Conservation (phyloP, 2,888 invertebrate species). For the Epirrhoe tristata region DNA sequence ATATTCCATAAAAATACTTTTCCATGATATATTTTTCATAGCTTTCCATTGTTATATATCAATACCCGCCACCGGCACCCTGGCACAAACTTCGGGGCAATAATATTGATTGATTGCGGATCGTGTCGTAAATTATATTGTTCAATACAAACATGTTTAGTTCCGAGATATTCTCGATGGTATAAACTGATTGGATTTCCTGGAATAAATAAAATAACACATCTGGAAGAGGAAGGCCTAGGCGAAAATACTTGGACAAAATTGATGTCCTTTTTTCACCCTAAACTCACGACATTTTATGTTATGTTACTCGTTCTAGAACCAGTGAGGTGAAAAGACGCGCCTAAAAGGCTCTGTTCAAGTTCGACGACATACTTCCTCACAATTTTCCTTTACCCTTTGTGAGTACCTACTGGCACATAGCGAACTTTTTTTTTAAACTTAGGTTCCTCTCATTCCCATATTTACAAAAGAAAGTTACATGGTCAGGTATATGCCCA, state of each 20-base stretch:
- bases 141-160: constrained; percentile 23
- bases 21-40: constrained; percentile 19
- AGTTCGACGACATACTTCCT: too few relatives aligned
- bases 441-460: not conserved
- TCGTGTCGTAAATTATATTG: constrained; percentile 35
- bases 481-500: constrained; percentile 38
- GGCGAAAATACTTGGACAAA: not conserved
- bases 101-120: constrained; percentile 43
- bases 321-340: too few relatives aligned
- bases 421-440: too few relatives aligned
- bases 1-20: constrained; percentile 5
- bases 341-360: too few relatives aligned
- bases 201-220: not conserved
- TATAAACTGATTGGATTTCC: constrained; percentile 19
- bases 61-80: constrained; percentile 31
- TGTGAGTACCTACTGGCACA: too few relatives aligned
- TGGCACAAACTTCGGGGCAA: constrained; percentile 32
- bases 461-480: constrained; percentile 30
- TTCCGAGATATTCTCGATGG: constrained; percentile 15
- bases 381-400: too few relatives aligned
- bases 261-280: too few relatives aligned
- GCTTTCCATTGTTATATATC: constrained; percentile 26
- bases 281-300: too few relatives aligned
- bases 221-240: not conserved
- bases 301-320: too few relatives aligned